Percentiles rank a stretch among this genome's conserved stretches.
Conservation (phyloP, 2,888 invertebrate species). For the Muschampia plurimacula region DNA sequence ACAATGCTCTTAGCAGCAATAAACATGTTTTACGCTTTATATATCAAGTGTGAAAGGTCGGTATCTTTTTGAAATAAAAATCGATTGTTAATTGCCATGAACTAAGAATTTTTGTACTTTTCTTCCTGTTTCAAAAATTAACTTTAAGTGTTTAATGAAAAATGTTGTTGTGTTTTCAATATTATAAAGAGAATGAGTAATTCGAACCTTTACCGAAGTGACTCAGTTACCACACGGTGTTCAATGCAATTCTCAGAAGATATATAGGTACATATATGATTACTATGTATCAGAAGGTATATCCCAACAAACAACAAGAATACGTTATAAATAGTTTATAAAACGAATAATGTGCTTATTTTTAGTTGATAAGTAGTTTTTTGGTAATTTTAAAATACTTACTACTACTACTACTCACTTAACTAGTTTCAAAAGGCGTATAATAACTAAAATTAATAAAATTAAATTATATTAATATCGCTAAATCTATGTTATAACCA, state of each 20-base stretch:
- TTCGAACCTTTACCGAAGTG: conserved; percentile 53
- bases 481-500: no score
- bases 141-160: not conserved
- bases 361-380: no score
- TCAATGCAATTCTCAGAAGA: conserved; percentile 40
- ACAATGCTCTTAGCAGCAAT: conserved; percentile 6
- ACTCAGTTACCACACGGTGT: conserved; percentile 58
- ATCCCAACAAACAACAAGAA: not conserved
- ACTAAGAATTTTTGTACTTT: conserved; percentile 1
- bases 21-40: conserved; percentile 4
- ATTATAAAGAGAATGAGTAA: conserved; percentile 53
- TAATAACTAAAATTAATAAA: no score
- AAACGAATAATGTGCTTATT: no score
- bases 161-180: not conserved
- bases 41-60: conserved; percentile 26
- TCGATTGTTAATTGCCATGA: conserved; percentile 13
- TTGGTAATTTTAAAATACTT: no score
- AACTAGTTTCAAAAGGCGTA: no score
- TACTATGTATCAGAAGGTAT: conserved; percentile 13
- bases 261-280: no score
- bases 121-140: conserved; percentile 4
- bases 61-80: no score
- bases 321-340: not conserved
- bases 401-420: no score
- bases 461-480: no score